phyloP scores from a whole-genome alignment of 92 coral and sea anemone species.

The Isaurus tuberculatus region DNA sequence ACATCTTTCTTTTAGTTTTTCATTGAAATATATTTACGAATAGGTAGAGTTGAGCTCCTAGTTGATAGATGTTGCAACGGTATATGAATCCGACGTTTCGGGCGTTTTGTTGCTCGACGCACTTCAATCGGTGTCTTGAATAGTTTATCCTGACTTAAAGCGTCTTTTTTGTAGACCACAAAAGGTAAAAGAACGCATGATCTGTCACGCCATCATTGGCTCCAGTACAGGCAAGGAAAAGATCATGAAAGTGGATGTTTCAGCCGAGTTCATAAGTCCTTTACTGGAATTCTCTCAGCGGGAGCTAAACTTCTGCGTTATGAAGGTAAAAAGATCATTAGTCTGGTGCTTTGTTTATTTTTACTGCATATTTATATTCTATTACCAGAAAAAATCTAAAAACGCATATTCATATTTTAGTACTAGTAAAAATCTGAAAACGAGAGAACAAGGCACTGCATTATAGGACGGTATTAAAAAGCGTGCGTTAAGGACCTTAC shows the following conservation, averaged over 20 bases:
- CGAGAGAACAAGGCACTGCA: no score
- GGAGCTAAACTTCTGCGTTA: slow-evolving; percentile 89
- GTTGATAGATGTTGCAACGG: no score
- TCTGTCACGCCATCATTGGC: slow-evolving; percentile 98
- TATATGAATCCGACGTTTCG: no score
- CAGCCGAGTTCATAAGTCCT: slow-evolving; percentile 96
- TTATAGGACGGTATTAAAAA: no score
- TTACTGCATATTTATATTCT: neutral
- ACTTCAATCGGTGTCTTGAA: neutral
- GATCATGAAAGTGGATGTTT: slow-evolving; percentile 93
- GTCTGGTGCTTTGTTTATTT: neutral
- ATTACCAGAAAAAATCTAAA: neutral
- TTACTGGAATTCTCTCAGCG: slow-evolving; percentile 87
- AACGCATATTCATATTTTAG: no score
- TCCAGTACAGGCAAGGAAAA: slow-evolving; percentile 97
- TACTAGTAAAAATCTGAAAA: no score
- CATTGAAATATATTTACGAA: no score
- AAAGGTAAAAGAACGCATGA: slow-evolving; percentile 94
- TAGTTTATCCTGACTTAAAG: neutral
- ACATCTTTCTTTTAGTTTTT: no score
- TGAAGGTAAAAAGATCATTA: slow-evolving; percentile 75
- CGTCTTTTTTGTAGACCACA: slow-evolving; percentile 72
- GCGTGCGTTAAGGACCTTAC: no score
- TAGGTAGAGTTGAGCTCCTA: no score
- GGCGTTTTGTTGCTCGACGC: no score